phyloP scores from a whole-genome alignment of 2,113 vertebrate species.

The Bubo scandiacus region DNA sequence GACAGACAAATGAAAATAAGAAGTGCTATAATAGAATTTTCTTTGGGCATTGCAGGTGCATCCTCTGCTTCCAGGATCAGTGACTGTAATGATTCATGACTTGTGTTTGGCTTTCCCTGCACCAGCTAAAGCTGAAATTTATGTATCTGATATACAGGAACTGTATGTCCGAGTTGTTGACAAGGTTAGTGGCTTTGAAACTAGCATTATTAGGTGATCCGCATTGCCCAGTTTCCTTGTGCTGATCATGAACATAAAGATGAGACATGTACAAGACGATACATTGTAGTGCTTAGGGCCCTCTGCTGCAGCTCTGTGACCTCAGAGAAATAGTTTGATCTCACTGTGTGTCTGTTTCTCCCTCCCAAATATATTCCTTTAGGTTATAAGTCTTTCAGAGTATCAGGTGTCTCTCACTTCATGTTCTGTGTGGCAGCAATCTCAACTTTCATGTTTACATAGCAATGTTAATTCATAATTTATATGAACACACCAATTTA shows the following conservation, averaged over 20 bases:
- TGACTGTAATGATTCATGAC: slow-evolving; percentile 91
- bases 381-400: not conserved
- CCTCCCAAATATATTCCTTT: not conserved
- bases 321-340: not conserved
- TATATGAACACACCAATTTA: not conserved
- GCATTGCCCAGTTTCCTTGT: not conserved
- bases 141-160: slow-evolving; percentile 89
- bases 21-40: not conserved
- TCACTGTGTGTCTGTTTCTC: not conserved
- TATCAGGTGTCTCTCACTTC: not conserved
- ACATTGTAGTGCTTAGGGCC: not conserved
- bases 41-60: slow-evolving; percentile 75
- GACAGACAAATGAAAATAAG: not conserved
- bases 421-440: not conserved
- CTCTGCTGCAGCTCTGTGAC: not conserved
- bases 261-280: not conserved
- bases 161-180: slow-evolving; percentile 90
- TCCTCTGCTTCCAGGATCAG: slow-evolving; percentile 78
- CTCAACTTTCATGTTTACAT: not conserved
- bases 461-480: not conserved
- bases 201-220: not conserved
- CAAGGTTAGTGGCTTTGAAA: slow-evolving; percentile 83
- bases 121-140: slow-evolving; percentile 81
- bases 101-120: slow-evolving; percentile 88
- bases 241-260: not conserved